phyloP scores from a whole-genome alignment of 1,140 invertebrate species.

The Calliopsis andreniformis region DNA sequence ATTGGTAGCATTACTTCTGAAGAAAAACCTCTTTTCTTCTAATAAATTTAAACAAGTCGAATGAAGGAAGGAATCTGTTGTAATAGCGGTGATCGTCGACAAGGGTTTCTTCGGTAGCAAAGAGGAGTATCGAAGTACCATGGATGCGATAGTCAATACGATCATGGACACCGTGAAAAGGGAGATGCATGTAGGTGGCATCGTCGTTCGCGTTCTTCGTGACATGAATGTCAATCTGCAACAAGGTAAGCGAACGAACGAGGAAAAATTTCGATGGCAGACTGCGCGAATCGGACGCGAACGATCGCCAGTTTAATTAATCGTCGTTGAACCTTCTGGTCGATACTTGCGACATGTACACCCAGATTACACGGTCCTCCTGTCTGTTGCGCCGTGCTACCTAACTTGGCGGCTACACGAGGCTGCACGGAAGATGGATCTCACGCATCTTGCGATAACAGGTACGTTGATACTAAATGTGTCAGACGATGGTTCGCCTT shows the following conservation, averaged over 20 bases:
- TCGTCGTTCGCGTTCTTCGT: conserved; percentile 84
- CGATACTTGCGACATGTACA: neutral
- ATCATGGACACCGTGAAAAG: conserved; percentile 83
- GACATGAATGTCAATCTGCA: conserved; percentile 85
- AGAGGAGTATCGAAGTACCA: conserved; percentile 82
- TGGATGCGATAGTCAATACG: conserved; percentile 83
- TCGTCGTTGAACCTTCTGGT: neutral
- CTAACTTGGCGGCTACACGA: conserved; percentile 87
- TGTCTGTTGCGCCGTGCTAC: conserved; percentile 86
- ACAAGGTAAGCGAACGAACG: conserved; percentile 81
- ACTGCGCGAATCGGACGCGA: neutral
- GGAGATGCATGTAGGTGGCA: conserved; percentile 84
- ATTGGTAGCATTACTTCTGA: too few species aligned
- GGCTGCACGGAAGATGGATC: conserved; percentile 82
- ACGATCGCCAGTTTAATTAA: conserved; percentile 17
- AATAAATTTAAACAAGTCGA: too few species aligned
- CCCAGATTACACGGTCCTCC: conserved; percentile 86
- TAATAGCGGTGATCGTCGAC: conserved; percentile 71
- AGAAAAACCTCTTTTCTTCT: neutral
- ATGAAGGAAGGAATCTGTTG: conserved; percentile 7
- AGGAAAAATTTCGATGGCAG: too few species aligned
- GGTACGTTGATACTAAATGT: conserved; percentile 72
- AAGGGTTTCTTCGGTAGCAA: conserved; percentile 69
- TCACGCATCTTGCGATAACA: conserved; percentile 86
- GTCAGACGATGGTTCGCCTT: neutral